Evolutionary conservation across 2,888 invertebrate species (phyloP).

Genomic region (Sinopyrophorus schimmeli): DNA sequence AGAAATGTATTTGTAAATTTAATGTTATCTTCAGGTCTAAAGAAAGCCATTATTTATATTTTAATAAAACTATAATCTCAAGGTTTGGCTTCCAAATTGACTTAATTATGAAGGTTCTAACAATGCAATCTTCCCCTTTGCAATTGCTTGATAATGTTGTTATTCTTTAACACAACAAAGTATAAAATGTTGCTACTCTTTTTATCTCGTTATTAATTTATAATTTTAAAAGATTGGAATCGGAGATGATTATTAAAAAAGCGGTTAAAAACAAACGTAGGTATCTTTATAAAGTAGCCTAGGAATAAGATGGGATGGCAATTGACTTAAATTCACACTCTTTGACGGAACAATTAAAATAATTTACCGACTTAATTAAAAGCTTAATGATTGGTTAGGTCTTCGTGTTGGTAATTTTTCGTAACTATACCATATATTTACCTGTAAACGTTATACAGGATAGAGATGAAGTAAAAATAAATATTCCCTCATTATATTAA

Average conservation of each 20-base stretch:
- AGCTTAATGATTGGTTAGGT: slow-evolving; percentile 22
- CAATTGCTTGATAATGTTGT: too few relatives aligned
- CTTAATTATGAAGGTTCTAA: background rate
- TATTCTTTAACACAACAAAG: too few relatives aligned
- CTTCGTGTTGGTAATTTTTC: slow-evolving; percentile 15
- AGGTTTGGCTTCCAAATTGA: background rate
- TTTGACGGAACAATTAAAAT: slow-evolving; percentile 32
- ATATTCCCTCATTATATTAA: slow-evolving; percentile 31
- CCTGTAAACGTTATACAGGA: slow-evolving; percentile 20
- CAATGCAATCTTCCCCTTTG: background rate
- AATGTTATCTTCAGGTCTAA: slow-evolving; percentile 4
- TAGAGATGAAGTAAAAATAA: slow-evolving; percentile 24
- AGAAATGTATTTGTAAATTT: slow-evolving; percentile 36
- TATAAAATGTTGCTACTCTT: too few relatives aligned
- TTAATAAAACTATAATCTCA: background rate
- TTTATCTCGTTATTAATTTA: too few relatives aligned
- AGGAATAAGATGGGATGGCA: slow-evolving; percentile 16
- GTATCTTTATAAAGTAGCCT: slow-evolving; percentile 9
- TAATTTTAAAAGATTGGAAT: background rate
- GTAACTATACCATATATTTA: slow-evolving; percentile 20
- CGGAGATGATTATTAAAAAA: slow-evolving; percentile 7
- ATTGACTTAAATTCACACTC: slow-evolving; percentile 35
- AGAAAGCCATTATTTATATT: background rate
- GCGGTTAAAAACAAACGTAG: slow-evolving; percentile 8
- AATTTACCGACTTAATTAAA: slow-evolving; percentile 30